Base-by-base conservation (phyloP, 2,888 invertebrate genomes). In the Noctua comes region DNA sequence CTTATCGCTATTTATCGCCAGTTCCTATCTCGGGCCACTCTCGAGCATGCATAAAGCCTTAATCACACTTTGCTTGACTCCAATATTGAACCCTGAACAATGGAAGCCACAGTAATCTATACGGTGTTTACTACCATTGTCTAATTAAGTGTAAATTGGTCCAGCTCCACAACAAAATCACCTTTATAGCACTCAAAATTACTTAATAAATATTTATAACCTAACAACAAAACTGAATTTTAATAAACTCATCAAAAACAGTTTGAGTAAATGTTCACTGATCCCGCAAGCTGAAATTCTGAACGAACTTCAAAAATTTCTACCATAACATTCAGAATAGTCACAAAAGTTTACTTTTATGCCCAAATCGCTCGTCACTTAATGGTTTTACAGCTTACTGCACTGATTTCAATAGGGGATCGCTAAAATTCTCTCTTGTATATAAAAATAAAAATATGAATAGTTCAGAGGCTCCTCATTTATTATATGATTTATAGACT, bases 401-500 rank as follows among this genome's bases (percentile, higher is more conserved):
- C 65, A 76, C 57, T 59, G 78, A 80, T 78, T 81, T 75, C 65
- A 85, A 72, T 78, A 74, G 68, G 69, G 78, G 31, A 54, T 74
- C 62, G 51, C 76, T 71, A 73, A 80, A 80, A 71, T 54, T 70
- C 18, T 27, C 62, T 73, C 68, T 36, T 77, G 46, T 86, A 73
- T 76, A 79, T 75, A 79, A 82, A 79, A 74, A 82, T 78, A 82
- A 83, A 79, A 84, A 73, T 79, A 80, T 82, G 84, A 90, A 90
- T 91, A 91, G 91, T 91, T 90, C 86, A 88, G 82, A 89, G 88
- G 87, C 89, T 90, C 91, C 92, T 93, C 90, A 93, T 93, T 93
- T 93, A 92, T 91, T 88, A 89, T 90, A 94, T 95, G 93, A 95
- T 95, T 95, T 93, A 95, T 95, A 91, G 93, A 93, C 91, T 91